Evolutionary conservation across 2,113 vertebrate species (phyloP).

Genomic region (Passer domesticus): DNA sequence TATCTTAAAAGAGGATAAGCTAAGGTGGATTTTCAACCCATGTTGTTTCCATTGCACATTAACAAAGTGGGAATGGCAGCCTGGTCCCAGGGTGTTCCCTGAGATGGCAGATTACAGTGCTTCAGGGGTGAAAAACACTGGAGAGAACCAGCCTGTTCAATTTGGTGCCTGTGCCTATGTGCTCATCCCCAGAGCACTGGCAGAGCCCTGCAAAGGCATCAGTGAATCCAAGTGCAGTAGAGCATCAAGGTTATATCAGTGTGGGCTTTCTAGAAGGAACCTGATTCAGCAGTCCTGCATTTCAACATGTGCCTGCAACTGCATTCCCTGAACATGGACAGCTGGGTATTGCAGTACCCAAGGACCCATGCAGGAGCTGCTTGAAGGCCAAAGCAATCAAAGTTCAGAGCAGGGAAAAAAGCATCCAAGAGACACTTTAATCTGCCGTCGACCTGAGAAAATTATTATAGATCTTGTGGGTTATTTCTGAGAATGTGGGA

Average conservation of each 20-base stretch:
- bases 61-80: not conserved
- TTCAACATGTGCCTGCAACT: not conserved
- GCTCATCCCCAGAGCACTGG: not conserved
- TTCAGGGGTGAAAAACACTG: not conserved
- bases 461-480: not conserved
- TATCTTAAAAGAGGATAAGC: not conserved
- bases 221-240: not conserved
- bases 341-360: fast-evolving
- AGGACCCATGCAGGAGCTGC: not conserved
- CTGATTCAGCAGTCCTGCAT: not conserved
- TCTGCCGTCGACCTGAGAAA: not conserved
- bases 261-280: not conserved
- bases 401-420: not conserved
- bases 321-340: not conserved
- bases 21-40: not conserved
- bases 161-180: fast-evolving
- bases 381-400: not conserved
- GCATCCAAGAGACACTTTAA: not conserved
- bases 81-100: not conserved
- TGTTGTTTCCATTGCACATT: not conserved
- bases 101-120: not conserved
- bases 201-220: not conserved
- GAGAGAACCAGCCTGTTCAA: not conserved
- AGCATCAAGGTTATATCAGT: not conserved
- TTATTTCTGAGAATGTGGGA: not conserved